A percentile compares a stretch with the other conserved stretches of the same genome.
These are phyloP conservation scores for Hyperoodon ampullatus DNA, from an alignment of 2,113 vertebrate genomes.

Conservation along the genomic window DNA sequence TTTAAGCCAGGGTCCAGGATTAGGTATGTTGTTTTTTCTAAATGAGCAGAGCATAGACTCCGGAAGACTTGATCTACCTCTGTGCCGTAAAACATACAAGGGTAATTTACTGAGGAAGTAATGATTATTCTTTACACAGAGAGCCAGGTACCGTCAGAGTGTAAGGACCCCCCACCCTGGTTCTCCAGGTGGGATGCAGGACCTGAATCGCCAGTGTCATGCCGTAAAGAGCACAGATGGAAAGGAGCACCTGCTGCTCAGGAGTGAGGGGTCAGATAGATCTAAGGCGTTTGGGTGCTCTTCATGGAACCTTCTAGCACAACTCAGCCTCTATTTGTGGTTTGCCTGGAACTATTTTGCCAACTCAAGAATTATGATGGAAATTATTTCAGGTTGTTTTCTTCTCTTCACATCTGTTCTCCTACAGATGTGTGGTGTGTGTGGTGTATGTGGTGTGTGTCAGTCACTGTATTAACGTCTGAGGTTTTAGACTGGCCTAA, in stretches of 20 bases:
- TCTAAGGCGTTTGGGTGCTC: not conserved
- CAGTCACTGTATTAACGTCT: not conserved
- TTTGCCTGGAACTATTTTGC: not conserved
- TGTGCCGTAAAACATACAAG: not conserved
- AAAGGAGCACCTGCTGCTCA: not conserved
- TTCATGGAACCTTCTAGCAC: not conserved
- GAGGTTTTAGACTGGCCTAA: not conserved
- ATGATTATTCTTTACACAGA: not conserved
- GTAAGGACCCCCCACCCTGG: not conserved
- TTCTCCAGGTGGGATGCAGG: not conserved
- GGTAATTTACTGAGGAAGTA: not conserved
- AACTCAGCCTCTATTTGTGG: not conserved
- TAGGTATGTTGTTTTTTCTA: not conserved
- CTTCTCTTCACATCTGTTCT: not conserved
- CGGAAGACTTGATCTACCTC: not conserved
- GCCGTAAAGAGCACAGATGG: not conserved
- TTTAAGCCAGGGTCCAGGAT: not conserved
- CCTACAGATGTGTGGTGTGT: not conserved
- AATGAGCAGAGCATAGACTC: not conserved
- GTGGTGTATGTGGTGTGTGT: not conserved
- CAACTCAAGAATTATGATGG: not conserved
- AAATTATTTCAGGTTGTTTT: not conserved
- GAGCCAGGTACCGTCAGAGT: not conserved
- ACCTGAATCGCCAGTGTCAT: no score
- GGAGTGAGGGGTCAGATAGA: not conserved